Evolutionary conservation across 2,113 vertebrate species (phyloP).

Genomic region (Laticauda laticaudata): DNA sequence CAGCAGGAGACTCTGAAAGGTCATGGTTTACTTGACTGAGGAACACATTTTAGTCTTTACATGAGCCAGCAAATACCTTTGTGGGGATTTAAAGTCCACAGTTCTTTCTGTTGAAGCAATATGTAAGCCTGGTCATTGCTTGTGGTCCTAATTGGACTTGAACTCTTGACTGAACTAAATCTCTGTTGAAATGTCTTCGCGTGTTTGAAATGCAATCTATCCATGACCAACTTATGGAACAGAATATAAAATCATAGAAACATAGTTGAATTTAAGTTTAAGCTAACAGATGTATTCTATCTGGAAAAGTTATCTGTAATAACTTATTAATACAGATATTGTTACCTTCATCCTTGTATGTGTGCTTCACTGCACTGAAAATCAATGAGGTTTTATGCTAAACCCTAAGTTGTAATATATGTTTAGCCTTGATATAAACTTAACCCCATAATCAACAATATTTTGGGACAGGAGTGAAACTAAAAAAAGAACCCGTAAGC

Average conservation of each 20-base stretch:
- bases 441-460: not conserved
- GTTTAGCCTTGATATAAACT: not conserved
- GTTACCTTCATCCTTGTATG: not conserved
- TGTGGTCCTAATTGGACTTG: not conserved
- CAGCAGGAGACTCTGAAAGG: not conserved
- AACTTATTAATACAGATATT: not conserved
- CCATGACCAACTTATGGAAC: not conserved
- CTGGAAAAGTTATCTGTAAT: not conserved
- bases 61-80: not conserved
- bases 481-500: not conserved
- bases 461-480: not conserved
- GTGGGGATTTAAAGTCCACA: not conserved
- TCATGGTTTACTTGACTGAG: not conserved
- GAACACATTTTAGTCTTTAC: not conserved
- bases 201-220: not conserved
- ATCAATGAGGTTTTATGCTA: not conserved
- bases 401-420: not conserved
- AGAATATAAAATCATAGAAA: not conserved
- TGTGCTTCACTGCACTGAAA: not conserved
- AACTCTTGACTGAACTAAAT: not conserved
- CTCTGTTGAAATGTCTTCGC: not conserved
- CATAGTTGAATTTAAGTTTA: not conserved
- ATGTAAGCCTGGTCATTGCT: not conserved
- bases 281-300: not conserved
- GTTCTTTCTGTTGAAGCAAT: not conserved